Base-by-base conservation (phyloP, 2,797 vertebrate genomes). In the Dallia pectoralis region DNA sequence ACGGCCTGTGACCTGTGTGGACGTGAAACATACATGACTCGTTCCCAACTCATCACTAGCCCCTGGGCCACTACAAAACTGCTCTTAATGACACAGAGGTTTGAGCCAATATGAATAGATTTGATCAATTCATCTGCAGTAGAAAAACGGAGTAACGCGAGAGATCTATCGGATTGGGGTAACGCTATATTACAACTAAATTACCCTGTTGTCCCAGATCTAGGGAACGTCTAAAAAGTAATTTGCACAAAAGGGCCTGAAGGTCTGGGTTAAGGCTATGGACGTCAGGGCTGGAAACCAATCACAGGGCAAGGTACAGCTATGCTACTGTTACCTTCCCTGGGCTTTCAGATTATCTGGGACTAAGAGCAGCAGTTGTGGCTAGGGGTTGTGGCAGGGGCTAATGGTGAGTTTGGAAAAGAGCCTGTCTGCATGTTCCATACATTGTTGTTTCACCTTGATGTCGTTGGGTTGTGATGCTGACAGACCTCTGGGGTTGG, bases 41-140 rank as follows among this genome's bases (percentile, higher is more conserved):
- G 80, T 84, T 88, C 82, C 86, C 81, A 80, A 88, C 83, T 85
- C 87, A 82, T 84, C 88, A 84, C 82, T 85, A 83, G 81, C 83
- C 85, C 81, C 87, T 86, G 22, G 29, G 32, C 62, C 29, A 19
- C 29, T 33, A 29, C 30, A 29, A 29, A 64, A 59, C 22, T 25
- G n/a, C 53, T 59, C 3, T 25, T 25, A 27, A 59, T 19, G 53
- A 59, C 9, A 59, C 11, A 25, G 22, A 27, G 22, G 53, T 59
- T 25, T 11, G 51, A 56, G 51, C n/a, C 51, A n/a, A 22, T 8
- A 56, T 1, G n/a, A 56, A n/a, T n/a, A 56, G 8, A n/a, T 3
- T 19, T 56, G 2, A 53, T n/a, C 9, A 19, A 53, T 51, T 4
- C 12, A 25, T 56, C 87, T 86, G 53, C 27, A 32, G 27, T 16